phyloP scores from a whole-genome alignment of 2,797 vertebrate genomes.

The Pangasius djambal region DNA sequence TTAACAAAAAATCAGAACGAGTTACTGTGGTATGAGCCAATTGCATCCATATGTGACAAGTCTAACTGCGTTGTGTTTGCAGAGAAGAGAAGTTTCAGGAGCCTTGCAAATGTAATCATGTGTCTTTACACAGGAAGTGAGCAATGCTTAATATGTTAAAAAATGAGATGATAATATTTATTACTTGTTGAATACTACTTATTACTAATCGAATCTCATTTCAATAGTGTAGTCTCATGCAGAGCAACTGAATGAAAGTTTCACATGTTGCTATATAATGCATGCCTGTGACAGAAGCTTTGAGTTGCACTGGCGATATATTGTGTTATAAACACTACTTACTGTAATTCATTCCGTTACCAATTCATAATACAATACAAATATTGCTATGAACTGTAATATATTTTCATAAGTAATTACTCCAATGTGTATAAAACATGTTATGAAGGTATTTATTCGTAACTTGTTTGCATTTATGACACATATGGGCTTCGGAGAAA shows the following conservation, averaged over 20 bases:
- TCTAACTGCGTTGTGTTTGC: neutral
- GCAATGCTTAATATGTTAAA: neutral
- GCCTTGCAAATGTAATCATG: neutral
- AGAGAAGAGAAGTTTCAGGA: neutral
- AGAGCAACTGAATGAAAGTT: neutral
- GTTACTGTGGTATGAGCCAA: neutral
- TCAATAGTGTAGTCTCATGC: neutral
- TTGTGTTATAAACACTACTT: neutral
- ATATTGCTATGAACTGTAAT: neutral
- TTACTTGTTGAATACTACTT: too few relatives aligned
- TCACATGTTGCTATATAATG: neutral
- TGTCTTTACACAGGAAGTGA: neutral
- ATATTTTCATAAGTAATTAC: neutral
- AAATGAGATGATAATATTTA: neutral
- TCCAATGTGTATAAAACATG: neutral
- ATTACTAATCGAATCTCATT: neutral
- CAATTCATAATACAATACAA: neutral
- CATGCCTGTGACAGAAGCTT: neutral
- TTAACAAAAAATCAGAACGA: neutral
- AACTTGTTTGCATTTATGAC: too few relatives aligned
- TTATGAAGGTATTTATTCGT: neutral
- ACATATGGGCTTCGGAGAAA: neutral
- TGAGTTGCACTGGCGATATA: neutral
- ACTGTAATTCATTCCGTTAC: neutral
- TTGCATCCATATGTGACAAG: neutral